These are phyloP conservation scores for Microtus agrestis DNA, from an alignment of 2,797 vertebrate genomes.

Conservation along the genomic window DNA sequence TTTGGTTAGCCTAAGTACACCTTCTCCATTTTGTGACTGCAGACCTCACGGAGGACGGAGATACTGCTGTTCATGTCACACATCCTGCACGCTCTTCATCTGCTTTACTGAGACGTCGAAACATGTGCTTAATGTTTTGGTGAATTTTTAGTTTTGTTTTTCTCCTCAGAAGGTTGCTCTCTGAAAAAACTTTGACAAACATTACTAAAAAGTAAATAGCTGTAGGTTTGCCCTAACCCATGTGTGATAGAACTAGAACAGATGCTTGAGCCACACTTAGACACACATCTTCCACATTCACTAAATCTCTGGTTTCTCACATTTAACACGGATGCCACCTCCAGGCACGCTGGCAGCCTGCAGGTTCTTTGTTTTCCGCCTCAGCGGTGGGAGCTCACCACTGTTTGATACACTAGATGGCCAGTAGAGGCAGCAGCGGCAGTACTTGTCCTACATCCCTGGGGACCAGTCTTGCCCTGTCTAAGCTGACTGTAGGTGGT, in stretches of 20 bases:
- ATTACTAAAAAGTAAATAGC: slow-evolving; percentile 6
- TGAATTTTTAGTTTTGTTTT: slow-evolving; percentile 16
- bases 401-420: background rate
- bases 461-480: background rate
- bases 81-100: background rate
- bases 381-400: too few relatives aligned
- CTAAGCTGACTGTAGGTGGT: background rate
- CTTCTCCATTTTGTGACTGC: background rate
- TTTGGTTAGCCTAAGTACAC: background rate
- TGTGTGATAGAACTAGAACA: background rate
- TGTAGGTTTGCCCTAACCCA: background rate
- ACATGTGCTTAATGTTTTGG: slow-evolving; percentile 14
- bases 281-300: background rate
- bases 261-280: background rate
- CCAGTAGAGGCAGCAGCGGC: background rate
- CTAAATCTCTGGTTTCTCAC: background rate
- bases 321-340: background rate
- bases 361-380: background rate
- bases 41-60: background rate
- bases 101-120: slow-evolving; percentile 12
- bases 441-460: background rate
- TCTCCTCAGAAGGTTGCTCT: background rate
- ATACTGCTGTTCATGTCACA: background rate
- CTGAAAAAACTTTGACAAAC: slow-evolving; percentile 9
- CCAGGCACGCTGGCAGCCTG: background rate